These are phyloP conservation scores for Papilio aristodemus DNA, from an alignment of 1,140 invertebrate genomes.

Conservation along the genomic window DNA sequence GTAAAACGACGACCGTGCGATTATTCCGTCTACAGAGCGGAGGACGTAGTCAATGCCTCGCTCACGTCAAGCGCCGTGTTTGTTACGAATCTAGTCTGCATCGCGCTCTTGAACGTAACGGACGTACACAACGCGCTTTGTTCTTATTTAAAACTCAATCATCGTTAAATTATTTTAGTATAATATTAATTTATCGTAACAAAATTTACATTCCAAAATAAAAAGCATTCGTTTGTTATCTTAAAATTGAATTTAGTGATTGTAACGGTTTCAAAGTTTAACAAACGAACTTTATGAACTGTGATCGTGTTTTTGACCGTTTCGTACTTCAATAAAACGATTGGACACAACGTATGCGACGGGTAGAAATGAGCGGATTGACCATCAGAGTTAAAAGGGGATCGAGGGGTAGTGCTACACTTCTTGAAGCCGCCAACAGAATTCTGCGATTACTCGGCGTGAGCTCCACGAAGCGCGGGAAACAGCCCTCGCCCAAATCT, in stretches of 20 bases:
- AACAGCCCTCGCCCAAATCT: constrained; percentile 75
- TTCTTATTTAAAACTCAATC: constrained; percentile 41
- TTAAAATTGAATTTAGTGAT: constrained; percentile 39
- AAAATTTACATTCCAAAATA: constrained; percentile 24
- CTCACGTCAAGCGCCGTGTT: constrained; percentile 61
- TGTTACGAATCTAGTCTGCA: constrained; percentile 68
- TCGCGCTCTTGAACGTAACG: constrained; percentile 60
- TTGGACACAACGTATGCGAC: constrained; percentile 64
- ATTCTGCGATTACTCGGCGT: constrained; percentile 78
- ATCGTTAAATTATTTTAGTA: constrained; percentile 54
- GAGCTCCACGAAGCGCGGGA: constrained; percentile 77
- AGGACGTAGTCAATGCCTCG: constrained; percentile 70
- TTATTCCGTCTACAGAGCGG: constrained; percentile 74
- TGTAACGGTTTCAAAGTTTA: constrained; percentile 40
- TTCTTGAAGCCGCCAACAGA: constrained; percentile 79
- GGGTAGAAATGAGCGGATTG: constrained; percentile 79
- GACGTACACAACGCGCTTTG: constrained; percentile 56
- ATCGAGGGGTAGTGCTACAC: constrained; percentile 79
- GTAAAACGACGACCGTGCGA: constrained; percentile 59
- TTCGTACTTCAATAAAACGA: constrained; percentile 66
- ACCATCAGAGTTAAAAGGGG: constrained; percentile 79
- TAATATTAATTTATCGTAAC: constrained; percentile 44
- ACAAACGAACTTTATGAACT: constrained; percentile 64
- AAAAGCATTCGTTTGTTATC: constrained; percentile 3
- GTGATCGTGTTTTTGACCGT: constrained; percentile 69